phyloP scores from a whole-genome alignment of 2,797 vertebrate species.

The Channa striata region DNA sequence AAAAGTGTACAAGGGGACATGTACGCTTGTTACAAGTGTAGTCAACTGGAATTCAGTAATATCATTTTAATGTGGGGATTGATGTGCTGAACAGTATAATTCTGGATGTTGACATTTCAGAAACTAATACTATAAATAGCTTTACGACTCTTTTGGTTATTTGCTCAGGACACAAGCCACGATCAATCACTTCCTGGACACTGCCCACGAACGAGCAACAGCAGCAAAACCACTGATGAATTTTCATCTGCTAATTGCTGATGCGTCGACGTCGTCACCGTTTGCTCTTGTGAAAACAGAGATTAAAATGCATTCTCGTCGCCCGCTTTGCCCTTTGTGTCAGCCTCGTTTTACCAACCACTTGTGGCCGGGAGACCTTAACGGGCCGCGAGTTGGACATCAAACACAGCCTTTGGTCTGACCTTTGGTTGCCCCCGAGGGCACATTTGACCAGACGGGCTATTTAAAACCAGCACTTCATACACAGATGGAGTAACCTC shows the following conservation, averaged over 20 bases:
- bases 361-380: slow-evolving; percentile 68
- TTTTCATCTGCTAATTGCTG: slow-evolving; percentile 70
- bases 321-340: slow-evolving; percentile 70
- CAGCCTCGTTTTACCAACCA: slow-evolving; percentile 46
- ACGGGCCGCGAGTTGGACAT: slow-evolving; percentile 54
- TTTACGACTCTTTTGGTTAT: too few relatives aligned
- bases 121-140: too few relatives aligned
- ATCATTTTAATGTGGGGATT: too few relatives aligned
- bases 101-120: too few relatives aligned
- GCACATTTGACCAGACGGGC: slow-evolving; percentile 48
- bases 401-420: slow-evolving; percentile 66
- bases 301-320: slow-evolving; percentile 58
- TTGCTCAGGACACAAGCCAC: too few relatives aligned
- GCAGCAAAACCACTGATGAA: slow-evolving; percentile 70
- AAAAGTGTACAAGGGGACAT: too few relatives aligned
- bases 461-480: slow-evolving; percentile 53
- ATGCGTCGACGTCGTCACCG: slow-evolving; percentile 24
- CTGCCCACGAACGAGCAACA: slow-evolving; percentile 86
- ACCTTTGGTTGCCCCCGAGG: slow-evolving; percentile 73
- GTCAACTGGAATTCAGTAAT: too few relatives aligned
- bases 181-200: slow-evolving; percentile 89
- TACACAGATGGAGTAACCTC: slow-evolving; percentile 29
- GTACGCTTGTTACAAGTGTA: neutral
- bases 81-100: too few relatives aligned
- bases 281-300: slow-evolving; percentile 59